Evolutionary conservation across 2,888 invertebrate genomes (phyloP).

Genomic region (Hypercompe scribonia): DNA sequence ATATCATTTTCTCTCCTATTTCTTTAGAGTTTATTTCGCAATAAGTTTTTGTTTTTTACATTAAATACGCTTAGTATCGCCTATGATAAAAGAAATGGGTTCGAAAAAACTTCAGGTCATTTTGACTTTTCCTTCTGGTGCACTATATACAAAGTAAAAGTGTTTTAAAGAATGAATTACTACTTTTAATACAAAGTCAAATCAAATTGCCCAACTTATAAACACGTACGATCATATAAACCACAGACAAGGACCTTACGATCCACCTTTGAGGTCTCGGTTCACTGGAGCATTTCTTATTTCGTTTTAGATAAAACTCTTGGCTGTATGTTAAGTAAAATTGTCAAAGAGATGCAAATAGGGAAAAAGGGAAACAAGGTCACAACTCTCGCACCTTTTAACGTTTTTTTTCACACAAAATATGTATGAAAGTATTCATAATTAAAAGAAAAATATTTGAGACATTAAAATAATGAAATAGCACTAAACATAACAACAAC

Average conservation of each 20-base stretch:
- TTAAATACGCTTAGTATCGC: no score
- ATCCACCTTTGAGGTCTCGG: slow-evolving; percentile 11
- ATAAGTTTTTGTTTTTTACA: no score
- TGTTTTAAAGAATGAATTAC: not conserved
- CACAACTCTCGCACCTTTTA: slow-evolving; percentile 1
- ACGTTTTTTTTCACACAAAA: slow-evolving; percentile 12
- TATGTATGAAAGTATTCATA: not conserved
- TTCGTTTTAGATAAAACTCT: slow-evolving; percentile 48
- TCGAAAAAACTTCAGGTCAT: no score
- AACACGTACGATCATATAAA: not conserved
- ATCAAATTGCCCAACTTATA: not conserved
- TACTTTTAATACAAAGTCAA: not conserved
- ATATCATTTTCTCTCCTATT: no score
- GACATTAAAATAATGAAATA: no score
- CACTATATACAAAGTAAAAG: no score
- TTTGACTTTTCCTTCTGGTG: no score
- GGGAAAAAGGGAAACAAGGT: not conserved
- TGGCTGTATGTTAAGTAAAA: slow-evolving; percentile 28
- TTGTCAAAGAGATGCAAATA: slow-evolving; percentile 48
- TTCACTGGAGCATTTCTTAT: slow-evolving; percentile 43
- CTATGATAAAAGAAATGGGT: no score
- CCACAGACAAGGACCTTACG: slow-evolving; percentile 5
- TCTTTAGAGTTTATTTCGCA: no score
- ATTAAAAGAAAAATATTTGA: not conserved
- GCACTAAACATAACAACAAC: no score